These are phyloP conservation scores for Sesia apiformis DNA, from an alignment of 2,888 invertebrate genomes.

Conservation along the genomic window DNA sequence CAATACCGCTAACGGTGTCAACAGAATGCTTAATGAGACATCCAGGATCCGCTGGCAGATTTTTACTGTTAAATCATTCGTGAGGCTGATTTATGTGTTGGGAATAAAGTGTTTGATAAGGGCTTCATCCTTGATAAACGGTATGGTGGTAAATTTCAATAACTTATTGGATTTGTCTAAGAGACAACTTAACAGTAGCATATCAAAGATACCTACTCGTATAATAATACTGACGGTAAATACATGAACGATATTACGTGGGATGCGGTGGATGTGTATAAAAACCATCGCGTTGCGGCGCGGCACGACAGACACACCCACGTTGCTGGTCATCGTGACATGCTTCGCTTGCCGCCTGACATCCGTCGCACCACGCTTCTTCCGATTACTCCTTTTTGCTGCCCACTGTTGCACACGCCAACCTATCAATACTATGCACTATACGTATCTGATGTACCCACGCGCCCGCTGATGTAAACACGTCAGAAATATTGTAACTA, in stretches of 20 bases:
- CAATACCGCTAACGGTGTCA: conserved; percentile 23
- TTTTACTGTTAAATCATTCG: not conserved
- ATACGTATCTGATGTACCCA: not conserved
- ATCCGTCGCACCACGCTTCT: conserved; percentile 34
- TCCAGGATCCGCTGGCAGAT: not conserved
- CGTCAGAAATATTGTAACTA: conserved; percentile 18
- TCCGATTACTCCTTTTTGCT: conserved; percentile 34
- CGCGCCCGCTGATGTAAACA: too few relatives aligned
- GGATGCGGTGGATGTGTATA: conserved; percentile 2
- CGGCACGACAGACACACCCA: conserved; percentile 18
- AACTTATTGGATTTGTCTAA: too few relatives aligned
- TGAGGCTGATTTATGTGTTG: too few relatives aligned
- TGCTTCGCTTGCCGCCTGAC: conserved; percentile 28
- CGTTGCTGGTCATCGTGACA: conserved; percentile 16
- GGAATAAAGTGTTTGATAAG: too few relatives aligned
- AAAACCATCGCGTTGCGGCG: conserved; percentile 1
- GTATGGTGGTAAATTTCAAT: too few relatives aligned
- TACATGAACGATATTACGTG: not conserved
- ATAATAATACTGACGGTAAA: too few relatives aligned
- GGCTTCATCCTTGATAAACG: too few relatives aligned
- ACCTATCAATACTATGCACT: not conserved
- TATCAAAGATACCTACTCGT: too few relatives aligned
- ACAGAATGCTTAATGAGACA: conserved; percentile 15
- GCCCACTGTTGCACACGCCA: conserved; percentile 5
- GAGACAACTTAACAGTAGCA: too few relatives aligned